Base-by-base conservation (phyloP, 30 jellyfish, hydroid and myxozoan genomes). In the Aurelia coerulea region DNA sequence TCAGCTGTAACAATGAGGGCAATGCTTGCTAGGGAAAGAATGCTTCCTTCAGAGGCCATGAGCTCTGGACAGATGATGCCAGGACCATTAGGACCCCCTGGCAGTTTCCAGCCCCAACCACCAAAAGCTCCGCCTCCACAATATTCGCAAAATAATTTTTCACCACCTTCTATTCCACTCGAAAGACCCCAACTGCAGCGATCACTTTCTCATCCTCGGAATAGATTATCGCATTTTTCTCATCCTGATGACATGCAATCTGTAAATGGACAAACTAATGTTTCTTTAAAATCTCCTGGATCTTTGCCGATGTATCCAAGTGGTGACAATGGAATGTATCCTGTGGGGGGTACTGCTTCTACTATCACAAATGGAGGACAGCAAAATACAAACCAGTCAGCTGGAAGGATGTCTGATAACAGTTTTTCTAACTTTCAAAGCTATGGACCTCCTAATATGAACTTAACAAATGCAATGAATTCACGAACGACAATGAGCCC, bases 51-150 rank as follows among this genome's bases (percentile, higher is more conserved):
- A 34, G 96, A 87, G 11, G 23, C 83, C 18, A 76, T 87, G 86
- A 90, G 76, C 2, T 90, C 71, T 8, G 96, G 96, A 19, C 83
- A 87, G 32, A 80, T 87, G 76, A 80, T 89, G 90, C 87, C 73
- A 34, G 90, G 93, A 5, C 97, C 83, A 54, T 65, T 80, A 3
- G 91, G 89, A 15, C 97, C 97, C 29, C 90, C 97, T 42, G 92
- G 84, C 6, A n/a, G 74, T 16, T 87, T 76, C 71, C 90, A 72
- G 17, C 82, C 88, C 62, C 88, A 73, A 49, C 76, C 68, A 9
- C 96, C 90, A 19, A 87, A 76, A 53, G 85, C 88, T 62, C 96
- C 96, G 5, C 96, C 88, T 16, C 90, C 89, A n/a, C 86, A 76
- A 37, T 76, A 68, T 46, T 52, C 86, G 7, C 96, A 76, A 39